Evolutionary conservation across 2,113 vertebrate species (phyloP).

Genomic region (Papio anubis): DNA sequence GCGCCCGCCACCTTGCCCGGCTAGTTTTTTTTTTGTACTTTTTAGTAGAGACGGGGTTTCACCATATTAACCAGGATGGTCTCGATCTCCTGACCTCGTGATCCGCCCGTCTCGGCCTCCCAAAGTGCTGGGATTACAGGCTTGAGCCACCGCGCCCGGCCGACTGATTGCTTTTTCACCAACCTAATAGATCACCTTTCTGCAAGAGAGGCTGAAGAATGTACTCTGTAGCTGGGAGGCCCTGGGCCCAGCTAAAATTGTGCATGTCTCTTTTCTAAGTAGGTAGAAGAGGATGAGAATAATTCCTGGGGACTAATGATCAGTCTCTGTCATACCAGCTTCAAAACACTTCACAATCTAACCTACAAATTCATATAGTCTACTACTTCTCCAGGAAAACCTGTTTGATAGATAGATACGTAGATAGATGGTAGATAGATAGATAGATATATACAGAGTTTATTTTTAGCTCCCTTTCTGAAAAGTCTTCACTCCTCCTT

Average conservation of each 20-base stretch:
- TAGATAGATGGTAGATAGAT: not conserved
- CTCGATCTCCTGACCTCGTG: too few relatives aligned
- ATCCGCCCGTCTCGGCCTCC: too few relatives aligned
- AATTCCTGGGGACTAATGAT: too few relatives aligned
- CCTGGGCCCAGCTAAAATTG: not conserved
- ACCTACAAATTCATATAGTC: not conserved
- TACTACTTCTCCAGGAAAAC: not conserved
- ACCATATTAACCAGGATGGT: too few relatives aligned
- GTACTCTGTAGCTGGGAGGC: not conserved
- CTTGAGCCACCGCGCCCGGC: too few relatives aligned
- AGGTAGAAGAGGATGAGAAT: not conserved
- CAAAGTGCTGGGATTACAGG: too few relatives aligned
- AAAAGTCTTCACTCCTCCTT: not conserved
- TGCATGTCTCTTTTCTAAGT: not conserved
- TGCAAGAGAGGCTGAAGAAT: not conserved
- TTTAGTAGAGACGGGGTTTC: too few relatives aligned
- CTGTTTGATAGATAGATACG: not conserved
- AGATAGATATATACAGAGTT: not conserved
- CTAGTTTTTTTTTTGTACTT: too few relatives aligned
- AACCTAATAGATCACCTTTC: not conserved
- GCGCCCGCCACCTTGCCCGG: too few relatives aligned
- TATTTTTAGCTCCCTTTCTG: not conserved
- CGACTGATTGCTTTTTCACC: too few relatives aligned
- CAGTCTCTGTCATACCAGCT: not conserved
- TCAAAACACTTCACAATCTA: not conserved